Conservation (phyloP, 2,888 invertebrate genomes). For the Pristionchus mayeri region DNA sequence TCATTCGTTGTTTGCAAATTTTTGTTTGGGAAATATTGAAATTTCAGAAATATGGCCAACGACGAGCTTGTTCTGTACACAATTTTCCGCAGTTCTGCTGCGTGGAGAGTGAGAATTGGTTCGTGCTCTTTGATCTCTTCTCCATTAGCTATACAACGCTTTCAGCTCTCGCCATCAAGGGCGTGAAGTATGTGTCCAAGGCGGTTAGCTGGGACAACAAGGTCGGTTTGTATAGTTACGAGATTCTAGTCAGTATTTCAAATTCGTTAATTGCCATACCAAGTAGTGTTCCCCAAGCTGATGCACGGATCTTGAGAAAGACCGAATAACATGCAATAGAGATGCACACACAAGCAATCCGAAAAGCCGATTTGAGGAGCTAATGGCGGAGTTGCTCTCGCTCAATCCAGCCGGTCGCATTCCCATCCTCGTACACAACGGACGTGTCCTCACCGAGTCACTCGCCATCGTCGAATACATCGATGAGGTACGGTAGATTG, state of each 20-base stretch:
- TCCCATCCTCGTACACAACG: too few species aligned
- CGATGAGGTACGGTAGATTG: too few species aligned
- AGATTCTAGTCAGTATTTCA: slow-evolving; percentile 76
- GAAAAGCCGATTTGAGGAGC: too few species aligned
- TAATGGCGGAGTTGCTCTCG: too few species aligned
- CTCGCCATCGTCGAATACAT: too few species aligned
- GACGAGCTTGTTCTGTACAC: slow-evolving; percentile 82
- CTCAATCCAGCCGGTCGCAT: too few species aligned
- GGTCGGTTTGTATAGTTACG: background rate
- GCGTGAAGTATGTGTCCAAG: slow-evolving; percentile 88
- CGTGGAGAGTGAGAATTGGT: slow-evolving; percentile 92
- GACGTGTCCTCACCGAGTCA: too few species aligned
- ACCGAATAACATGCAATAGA: slow-evolving; percentile 86
- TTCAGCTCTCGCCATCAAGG: slow-evolving; percentile 90
- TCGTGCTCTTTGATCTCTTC: slow-evolving; percentile 66
- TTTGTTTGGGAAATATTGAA: background rate
- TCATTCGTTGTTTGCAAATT: background rate
- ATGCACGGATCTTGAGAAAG: slow-evolving; percentile 82
- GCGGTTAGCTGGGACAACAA: slow-evolving; percentile 76
- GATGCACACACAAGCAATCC: too few species aligned
- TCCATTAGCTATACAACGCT: slow-evolving; percentile 49
- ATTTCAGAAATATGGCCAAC: background rate
- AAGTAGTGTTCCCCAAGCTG: slow-evolving; percentile 84
- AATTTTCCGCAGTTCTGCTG: slow-evolving; percentile 94
- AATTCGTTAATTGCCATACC: slow-evolving; percentile 95